Evolutionary conservation across 2,113 vertebrate genomes (phyloP).

Genomic region (Nothoprocta pentlandii): DNA sequence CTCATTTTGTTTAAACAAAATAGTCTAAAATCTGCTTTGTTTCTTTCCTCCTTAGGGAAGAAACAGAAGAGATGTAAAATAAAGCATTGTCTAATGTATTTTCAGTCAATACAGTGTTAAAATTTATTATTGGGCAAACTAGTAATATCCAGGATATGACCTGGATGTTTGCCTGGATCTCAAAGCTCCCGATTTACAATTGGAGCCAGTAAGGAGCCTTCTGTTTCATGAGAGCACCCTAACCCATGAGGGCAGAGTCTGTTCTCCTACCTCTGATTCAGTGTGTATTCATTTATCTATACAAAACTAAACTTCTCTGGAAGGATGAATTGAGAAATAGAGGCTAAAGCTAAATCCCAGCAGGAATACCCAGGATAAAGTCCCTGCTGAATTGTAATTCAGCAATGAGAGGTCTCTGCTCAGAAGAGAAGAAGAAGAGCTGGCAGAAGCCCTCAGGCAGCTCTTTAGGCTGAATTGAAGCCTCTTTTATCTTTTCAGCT

Average conservation of each 20-base stretch:
- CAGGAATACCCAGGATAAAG: rapidly evolving
- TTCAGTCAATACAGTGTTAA: neutral
- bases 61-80: neutral
- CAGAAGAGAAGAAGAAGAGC: neutral
- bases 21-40: neutral
- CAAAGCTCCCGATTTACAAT: neutral
- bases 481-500: neutral
- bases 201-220: neutral
- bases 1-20: neutral
- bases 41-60: neutral
- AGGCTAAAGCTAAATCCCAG: neutral
- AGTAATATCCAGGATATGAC: neutral
- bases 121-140: neutral
- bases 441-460: neutral
- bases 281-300: neutral
- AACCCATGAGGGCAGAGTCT: neutral
- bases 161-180: neutral
- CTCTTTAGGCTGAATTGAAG: neutral
- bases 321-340: neutral
- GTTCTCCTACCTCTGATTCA: neutral
- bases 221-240: neutral
- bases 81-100: neutral
- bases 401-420: neutral
- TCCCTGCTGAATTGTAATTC: neutral
- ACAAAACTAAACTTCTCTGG: slow-evolving; percentile 18